These are phyloP conservation scores for Pelvicachromis taeniatus DNA, from an alignment of 2,113 vertebrate genomes.

Conservation along the genomic window DNA sequence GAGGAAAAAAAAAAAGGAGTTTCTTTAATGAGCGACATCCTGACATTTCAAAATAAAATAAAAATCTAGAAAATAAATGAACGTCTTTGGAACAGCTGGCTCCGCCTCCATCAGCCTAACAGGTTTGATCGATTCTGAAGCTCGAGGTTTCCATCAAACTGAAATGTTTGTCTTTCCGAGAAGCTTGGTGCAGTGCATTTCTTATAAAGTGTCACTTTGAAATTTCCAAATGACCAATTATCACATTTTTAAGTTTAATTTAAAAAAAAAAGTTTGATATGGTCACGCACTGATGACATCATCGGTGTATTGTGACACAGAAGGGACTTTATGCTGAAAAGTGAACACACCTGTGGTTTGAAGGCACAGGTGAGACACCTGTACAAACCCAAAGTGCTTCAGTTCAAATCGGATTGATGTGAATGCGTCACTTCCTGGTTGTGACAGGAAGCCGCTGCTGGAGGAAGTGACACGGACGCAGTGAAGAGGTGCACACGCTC, in stretches of 20 bases:
- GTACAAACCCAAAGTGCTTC: neutral
- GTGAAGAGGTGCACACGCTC: neutral
- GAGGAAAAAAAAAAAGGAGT: neutral
- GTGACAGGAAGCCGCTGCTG: neutral
- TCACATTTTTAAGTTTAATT: no score
- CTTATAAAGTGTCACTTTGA: no score
- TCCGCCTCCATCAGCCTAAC: neutral
- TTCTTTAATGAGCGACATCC: neutral
- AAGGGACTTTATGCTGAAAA: neutral
- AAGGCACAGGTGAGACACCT: neutral
- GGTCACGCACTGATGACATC: neutral
- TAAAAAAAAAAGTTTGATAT: no score
- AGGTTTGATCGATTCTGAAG: no score
- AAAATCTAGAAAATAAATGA: neutral
- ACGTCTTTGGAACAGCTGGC: neutral
- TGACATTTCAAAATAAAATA: accelerated
- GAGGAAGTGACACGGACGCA: neutral
- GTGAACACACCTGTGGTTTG: neutral
- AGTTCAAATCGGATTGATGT: accelerated
- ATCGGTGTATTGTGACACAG: neutral
- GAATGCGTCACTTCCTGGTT: neutral
- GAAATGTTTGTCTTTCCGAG: no score
- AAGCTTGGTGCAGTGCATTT: no score
- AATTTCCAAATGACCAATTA: no score
- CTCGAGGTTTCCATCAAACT: no score